Base-by-base conservation (phyloP, 2,797 vertebrate species). In the Myotis pilosus region DNA sequence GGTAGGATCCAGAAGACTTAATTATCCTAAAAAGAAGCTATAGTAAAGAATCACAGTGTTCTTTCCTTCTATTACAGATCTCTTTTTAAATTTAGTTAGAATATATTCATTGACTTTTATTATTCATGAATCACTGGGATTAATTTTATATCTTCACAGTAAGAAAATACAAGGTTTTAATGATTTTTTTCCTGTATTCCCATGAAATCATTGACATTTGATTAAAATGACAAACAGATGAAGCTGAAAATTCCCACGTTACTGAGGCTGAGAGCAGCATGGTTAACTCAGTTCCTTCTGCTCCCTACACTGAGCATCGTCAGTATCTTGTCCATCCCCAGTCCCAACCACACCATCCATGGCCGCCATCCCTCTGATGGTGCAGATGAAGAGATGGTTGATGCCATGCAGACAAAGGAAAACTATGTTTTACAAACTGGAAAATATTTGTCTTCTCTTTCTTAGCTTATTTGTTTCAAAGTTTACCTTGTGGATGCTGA, bases 301-400 rank as follows among this genome's bases (percentile, higher is more conserved):
- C 33, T 28, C 25, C 22, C 5, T 7, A 12, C 6, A 15, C 5
- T 10, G 55, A 13, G 69, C 22, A 1, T 2, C 0, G 1, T 2
- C 30, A 23, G 25, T 0, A 11, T 22, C 5, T 33, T 41, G 7
- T 0, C 8, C 10, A 5, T 44, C 28, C n/a, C 12, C 20, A 55
- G 57, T 7, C n/a, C 47, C 16, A 10, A 0, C 25, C 22, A 2
- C 3, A 11, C 16, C 3, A 33, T n/a, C 6, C 15, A 0, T 0
- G 16, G 8, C 36, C 2, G 2, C 30, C 7, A 2, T 10, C 36
- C 4, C 47, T 12, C n/a, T 3, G 0, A 6, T 0, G 3, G 8
- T 15, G 30, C 28, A 2, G 16, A 7, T 1, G 47, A 23, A 66
- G 36, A 19, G 3, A 57, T 13, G 8, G 13, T 6, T 4, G 11